These are phyloP conservation scores for Pseudorectes ferrugineus DNA, from an alignment of 2,113 vertebrate species.

Conservation along the genomic window DNA sequence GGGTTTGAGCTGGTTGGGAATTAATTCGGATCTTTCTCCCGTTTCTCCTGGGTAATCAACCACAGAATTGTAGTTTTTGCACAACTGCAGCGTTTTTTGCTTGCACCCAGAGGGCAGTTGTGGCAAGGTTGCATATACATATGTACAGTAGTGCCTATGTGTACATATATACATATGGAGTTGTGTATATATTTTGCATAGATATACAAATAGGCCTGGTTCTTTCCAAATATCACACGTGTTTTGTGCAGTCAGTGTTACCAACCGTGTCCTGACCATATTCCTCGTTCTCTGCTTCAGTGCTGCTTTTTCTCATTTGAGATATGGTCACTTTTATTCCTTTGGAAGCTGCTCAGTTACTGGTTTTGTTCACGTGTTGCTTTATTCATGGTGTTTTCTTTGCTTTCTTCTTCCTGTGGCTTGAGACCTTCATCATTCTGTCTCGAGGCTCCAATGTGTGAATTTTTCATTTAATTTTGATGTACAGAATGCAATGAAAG, in stretches of 20 bases:
- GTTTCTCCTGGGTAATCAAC: neutral
- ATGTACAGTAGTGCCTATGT: slow-evolving; percentile 63
- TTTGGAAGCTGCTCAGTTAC: slow-evolving; percentile 18
- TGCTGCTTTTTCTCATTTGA: slow-evolving; percentile 4
- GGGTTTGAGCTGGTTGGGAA: slow-evolving; percentile 1
- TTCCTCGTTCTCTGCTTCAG: neutral
- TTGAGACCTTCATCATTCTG: neutral
- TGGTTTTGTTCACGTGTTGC: neutral
- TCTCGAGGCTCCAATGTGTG: neutral
- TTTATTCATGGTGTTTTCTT: neutral
- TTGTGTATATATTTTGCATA: slow-evolving; percentile 75
- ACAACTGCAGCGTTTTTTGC: neutral
- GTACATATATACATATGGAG: slow-evolving; percentile 71
- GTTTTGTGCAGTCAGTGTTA: slow-evolving; percentile 61
- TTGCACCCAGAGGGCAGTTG: slow-evolving; percentile 32
- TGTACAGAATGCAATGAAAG: slow-evolving; percentile 34
- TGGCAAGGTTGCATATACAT: slow-evolving; percentile 27
- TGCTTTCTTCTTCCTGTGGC: neutral
- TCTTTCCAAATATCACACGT: neutral
- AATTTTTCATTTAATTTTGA: slow-evolving; percentile 36
- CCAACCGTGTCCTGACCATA: neutral
- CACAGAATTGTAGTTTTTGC: slow-evolving; percentile 12
- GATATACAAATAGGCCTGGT: slow-evolving; percentile 49
- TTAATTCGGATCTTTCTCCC: neutral
- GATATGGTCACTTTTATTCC: neutral